A percentile compares a stretch with the other conserved stretches of the same genome.
These are phyloP conservation scores for Microctenopoma steveboyesi DNA, from an alignment of 2,797 vertebrate species.

Conservation along the genomic window DNA sequence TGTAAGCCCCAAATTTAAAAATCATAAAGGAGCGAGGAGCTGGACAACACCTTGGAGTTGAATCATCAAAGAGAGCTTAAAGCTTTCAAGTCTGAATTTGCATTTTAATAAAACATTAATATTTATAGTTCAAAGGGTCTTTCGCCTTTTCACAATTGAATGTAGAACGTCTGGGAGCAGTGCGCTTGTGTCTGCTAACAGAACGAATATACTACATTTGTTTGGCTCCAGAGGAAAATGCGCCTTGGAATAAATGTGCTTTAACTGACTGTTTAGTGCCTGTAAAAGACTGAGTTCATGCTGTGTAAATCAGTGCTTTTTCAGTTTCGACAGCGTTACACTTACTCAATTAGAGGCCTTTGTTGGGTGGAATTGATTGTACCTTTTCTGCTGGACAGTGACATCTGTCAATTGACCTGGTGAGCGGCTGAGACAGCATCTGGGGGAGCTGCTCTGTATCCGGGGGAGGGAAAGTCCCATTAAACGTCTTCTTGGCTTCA, in stretches of 20 bases:
- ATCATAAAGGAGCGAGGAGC: too few species aligned
- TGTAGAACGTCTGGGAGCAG: conserved; percentile 21
- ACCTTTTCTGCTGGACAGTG: conserved; percentile 91
- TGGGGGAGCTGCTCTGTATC: conserved; percentile 78
- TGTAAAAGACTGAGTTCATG: conserved; percentile 40
- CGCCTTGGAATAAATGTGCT: conserved; percentile 55
- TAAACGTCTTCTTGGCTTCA: conserved; percentile 73
- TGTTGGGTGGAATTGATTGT: conserved; percentile 73
- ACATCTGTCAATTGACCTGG: conserved; percentile 84
- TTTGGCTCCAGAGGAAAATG: conserved; percentile 48
- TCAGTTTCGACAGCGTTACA: conserved; percentile 62
- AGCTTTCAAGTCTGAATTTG: conserved; percentile 40
- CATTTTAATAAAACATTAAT: conserved; percentile 35
- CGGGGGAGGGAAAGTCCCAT: conserved; percentile 78
- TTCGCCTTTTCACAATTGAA: conserved; percentile 18
- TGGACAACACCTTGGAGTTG: too few species aligned
- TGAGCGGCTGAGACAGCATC: conserved; percentile 80
- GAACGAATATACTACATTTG: conserved; percentile 35
- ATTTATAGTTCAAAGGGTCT: conserved; percentile 28
- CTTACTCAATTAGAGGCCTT: conserved; percentile 64
- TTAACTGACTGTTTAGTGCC: conserved; percentile 59
- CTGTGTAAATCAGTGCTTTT: conserved; percentile 50
- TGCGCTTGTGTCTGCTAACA: conserved; percentile 41
- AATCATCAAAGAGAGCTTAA: neutral
- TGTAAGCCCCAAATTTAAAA: neutral